phyloP scores from a whole-genome alignment of 2,888 invertebrate species.

The Lamellibrachia columna region DNA sequence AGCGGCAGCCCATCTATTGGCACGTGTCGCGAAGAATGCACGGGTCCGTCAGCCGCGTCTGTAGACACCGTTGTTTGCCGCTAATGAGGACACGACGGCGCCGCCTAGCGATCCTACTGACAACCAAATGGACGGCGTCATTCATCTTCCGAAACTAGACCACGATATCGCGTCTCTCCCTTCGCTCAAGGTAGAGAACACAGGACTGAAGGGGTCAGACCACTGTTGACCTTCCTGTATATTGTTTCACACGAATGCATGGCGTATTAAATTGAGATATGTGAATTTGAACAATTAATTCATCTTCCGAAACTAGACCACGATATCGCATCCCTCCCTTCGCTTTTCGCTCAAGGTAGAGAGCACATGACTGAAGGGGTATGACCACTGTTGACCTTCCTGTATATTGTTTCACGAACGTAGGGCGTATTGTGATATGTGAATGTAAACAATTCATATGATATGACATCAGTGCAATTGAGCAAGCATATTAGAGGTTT shows the following conservation, averaged over 20 bases:
- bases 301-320: neutral
- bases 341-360: neutral
- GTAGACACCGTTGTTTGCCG: neutral
- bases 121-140: neutral
- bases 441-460: neutral
- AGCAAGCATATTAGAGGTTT: too few relatives aligned
- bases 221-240: too few relatives aligned
- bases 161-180: neutral
- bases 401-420: neutral
- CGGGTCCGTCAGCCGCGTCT: neutral
- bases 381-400: too few relatives aligned
- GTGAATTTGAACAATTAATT: neutral
- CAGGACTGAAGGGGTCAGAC: neutral
- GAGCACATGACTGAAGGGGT: neutral
- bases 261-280: neutral
- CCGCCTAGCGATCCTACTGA: neutral
- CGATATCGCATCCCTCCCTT: neutral
- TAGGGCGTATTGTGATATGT: neutral
- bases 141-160: neutral
- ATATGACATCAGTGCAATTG: too few relatives aligned
- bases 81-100: neutral
- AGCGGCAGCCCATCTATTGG: neutral
- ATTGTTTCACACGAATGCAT: neutral
- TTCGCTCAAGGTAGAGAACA: neutral
- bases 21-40: neutral